phyloP scores from a whole-genome alignment of 2,888 invertebrate species.

The Seira sanloemensis region DNA sequence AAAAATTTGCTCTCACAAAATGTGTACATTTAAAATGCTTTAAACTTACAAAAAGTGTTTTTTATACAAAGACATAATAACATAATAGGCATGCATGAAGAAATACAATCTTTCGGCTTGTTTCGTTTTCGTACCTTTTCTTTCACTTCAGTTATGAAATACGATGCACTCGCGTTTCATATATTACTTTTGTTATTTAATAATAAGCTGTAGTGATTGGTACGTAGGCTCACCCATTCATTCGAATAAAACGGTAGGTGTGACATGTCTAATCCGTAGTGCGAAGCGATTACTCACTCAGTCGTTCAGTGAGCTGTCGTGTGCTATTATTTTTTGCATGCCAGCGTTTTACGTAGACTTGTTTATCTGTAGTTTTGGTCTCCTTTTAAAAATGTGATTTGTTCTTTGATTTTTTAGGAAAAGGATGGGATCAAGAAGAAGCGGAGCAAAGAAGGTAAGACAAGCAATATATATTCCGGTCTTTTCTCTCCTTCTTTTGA shows the following conservation, averaged over 20 bases:
- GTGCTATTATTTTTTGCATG: background rate
- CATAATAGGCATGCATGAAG: too few species aligned
- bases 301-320: constrained; percentile 33
- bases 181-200: too few species aligned
- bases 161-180: too few species aligned
- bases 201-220: background rate
- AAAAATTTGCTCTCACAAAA: too few species aligned
- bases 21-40: too few species aligned
- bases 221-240: background rate
- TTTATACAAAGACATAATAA: too few species aligned
- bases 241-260: constrained; percentile 53
- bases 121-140: too few species aligned
- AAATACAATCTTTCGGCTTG: too few species aligned
- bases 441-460: constrained; percentile 92
- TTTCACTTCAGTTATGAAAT: too few species aligned
- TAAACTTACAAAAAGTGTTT: too few species aligned
- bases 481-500: constrained; percentile 59
- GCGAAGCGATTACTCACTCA: constrained; percentile 55
- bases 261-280: constrained; percentile 55
- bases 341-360: constrained; percentile 52
- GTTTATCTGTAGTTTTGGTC: constrained; percentile 37
- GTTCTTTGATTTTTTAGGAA: constrained; percentile 81
- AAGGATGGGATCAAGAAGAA: constrained; percentile 89
- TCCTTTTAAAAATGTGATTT: constrained; percentile 53
- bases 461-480: constrained; percentile 64